phyloP scores from a whole-genome alignment of 2,888 invertebrate species.

The Cerastis rubricosa region DNA sequence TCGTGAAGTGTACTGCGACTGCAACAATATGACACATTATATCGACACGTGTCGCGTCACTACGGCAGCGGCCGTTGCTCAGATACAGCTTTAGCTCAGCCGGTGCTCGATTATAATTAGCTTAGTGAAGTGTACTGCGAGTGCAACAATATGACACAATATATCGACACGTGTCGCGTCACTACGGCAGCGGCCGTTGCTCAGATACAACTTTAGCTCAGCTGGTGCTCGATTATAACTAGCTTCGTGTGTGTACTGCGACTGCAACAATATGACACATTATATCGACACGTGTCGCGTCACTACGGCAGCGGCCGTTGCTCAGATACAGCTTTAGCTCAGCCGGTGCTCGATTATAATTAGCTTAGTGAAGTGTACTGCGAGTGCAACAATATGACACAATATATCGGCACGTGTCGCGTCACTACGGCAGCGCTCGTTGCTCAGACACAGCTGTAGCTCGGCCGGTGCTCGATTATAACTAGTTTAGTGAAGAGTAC shows the following conservation, averaged over 20 bases:
- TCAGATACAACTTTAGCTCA: conserved; percentile 86
- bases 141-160: conserved; percentile 1
- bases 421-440: conserved; percentile 73
- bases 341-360: conserved; percentile 55
- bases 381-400: conserved; percentile 2
- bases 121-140: conserved; percentile 44
- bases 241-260: conserved; percentile 75
- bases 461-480: conserved; percentile 81
- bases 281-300: conserved; percentile 1
- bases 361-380: not conserved
- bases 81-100: conserved; percentile 85
- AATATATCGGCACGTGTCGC: conserved; percentile 38
- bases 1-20: conserved; percentile 68
- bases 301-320: conserved; percentile 74
- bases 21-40: conserved; percentile 17
- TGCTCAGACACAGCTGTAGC: conserved; percentile 87
- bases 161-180: conserved; percentile 65
- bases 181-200: conserved; percentile 75
- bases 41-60: conserved; percentile 61
- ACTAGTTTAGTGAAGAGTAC: conserved; percentile 78
- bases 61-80: conserved; percentile 77
- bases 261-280: not conserved
- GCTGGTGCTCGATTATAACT: conserved; percentile 83
- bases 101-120: conserved; percentile 84
- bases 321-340: conserved; percentile 86